Evolutionary conservation across 2,888 invertebrate genomes (phyloP), one percentile per base, ranked within the genome.

Genomic region (Apamea anceps): DNA sequence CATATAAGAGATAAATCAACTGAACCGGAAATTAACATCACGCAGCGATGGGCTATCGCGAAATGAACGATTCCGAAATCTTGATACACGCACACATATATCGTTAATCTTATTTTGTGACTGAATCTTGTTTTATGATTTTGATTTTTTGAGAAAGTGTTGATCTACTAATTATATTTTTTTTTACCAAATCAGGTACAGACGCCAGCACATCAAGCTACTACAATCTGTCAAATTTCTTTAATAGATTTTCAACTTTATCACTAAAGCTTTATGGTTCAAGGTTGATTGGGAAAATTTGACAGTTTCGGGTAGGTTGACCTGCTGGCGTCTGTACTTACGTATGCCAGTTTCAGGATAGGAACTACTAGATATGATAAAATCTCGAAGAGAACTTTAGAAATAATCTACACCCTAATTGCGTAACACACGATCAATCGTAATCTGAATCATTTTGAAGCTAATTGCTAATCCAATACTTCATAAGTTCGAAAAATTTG

Each of bases 1-100:
- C 71, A 51, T 72, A 37, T 60, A 74, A 57, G 75, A 77, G 81
- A 89, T 89, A 88, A 87, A 87, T 88, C 82, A 83, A 76, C 71
- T 81, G 79, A 68, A 76, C 78, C 88, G 89, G 32, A 32, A 32
- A 32, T 32, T 32, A 32, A 32, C 80, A 84, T 89, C 89, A 82
- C 77, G 70, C 71, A 65, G 54, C 70, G 83, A 80, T 72, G 70
- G 79, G 79, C 80, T 86, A 85, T 85, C 85, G 15, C 48, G 45
- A 74, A 66, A 62, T 66, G 48, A 77, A 68, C 54, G 83, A 80
- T 85, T 74, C 78, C 75, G 68, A 82, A 83, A 85, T 87, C 87
- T 84, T 78, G 88, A 89, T 82, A 78, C 72, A 62, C 62, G 80
- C 51, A 70, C 67, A 71, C 32, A 10, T 75, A 51, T 71, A 37